Conservation (phyloP, 2,888 invertebrate species). For the Pycnomerus fuliginosus region DNA sequence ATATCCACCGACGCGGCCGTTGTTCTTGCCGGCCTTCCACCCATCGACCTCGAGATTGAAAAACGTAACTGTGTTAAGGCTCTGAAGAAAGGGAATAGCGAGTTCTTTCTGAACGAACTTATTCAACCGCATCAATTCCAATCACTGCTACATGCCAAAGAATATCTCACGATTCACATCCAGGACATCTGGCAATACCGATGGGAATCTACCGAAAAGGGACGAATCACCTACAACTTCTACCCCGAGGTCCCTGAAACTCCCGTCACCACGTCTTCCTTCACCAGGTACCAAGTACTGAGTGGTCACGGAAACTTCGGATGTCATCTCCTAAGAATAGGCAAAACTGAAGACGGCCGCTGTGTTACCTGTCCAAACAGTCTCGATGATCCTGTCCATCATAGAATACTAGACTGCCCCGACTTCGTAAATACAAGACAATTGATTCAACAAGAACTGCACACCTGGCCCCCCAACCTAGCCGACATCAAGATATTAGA, state of each 20-base stretch:
- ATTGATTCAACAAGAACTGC: neutral
- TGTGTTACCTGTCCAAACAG: neutral
- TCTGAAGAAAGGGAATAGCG: no score
- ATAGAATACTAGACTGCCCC: conserved; percentile 2
- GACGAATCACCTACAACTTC: conserved; percentile 3
- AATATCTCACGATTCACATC: neutral
- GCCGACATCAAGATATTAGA: no score
- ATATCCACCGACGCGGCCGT: no score
- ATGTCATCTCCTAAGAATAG: conserved; percentile 1
- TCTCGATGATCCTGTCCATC: conserved; percentile 2
- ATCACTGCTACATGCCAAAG: neutral
- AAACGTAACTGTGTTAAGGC: no score
- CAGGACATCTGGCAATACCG: conserved; percentile 4
- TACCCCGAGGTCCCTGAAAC: neutral
- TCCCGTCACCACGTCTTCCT: neutral
- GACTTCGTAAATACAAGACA: neutral
- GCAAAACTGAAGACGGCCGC: neutral
- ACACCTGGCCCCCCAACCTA: neutral
- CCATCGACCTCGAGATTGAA: no score
- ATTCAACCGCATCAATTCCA: neutral
- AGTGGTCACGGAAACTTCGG: no score
- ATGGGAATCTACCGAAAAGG: conserved; percentile 6
- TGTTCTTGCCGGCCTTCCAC: conserved; percentile 1
- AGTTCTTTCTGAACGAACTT: neutral
- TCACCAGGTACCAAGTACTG: neutral